Base-by-base conservation (phyloP, 2,113 vertebrate species). In the Phaetusa simplex region DNA sequence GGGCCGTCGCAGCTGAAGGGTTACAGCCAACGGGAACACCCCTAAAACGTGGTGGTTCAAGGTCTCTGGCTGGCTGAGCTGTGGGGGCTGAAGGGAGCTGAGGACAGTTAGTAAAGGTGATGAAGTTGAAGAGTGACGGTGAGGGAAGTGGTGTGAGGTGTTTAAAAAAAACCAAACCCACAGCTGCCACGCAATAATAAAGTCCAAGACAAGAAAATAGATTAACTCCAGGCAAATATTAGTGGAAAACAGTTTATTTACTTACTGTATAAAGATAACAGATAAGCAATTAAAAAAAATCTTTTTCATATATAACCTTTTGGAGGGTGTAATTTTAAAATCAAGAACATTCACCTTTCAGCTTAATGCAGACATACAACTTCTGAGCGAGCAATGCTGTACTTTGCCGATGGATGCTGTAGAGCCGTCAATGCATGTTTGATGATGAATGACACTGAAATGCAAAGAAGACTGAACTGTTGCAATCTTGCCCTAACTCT, bases 191-290 rank as follows among this genome's bases (percentile, higher is more conserved):
- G 16, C 9, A 72, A 27, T 52, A 42, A 38, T 67, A 22, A 79
- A 76, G 9, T 12, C 42, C 30, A 26, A 55, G n/a, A 55, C 49
- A 64, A 58, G 27, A 61, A 65, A 84, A 73, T 5, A 20, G 10
- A 15, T n/a, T 8, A 32, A 90, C 20, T 49, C 27, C 34, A 86
- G 53, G 14, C 82, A 83, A 66, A 30, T 43, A 69, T 56, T 56
- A 71, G 40, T 62, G 69, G 89, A 90, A 97, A 95, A 88, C n/a
- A 36, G 42, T 96, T 95, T 90, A 93, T 96, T 56, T 82, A 56
- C 36, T 93, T 86, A 61, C 38, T 64, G 14, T 88, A 95, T 86
- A 91, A 97, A 88, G 93, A 95, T 90, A 83, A 96, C 71, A 96
- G 40, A 24, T 93, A 95, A 94, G 59, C 83, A 92, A 84, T 94